These are phyloP conservation scores for Cynodonichthys magdalenae DNA, from an alignment of 2,797 vertebrate genomes.

Conservation along the genomic window DNA sequence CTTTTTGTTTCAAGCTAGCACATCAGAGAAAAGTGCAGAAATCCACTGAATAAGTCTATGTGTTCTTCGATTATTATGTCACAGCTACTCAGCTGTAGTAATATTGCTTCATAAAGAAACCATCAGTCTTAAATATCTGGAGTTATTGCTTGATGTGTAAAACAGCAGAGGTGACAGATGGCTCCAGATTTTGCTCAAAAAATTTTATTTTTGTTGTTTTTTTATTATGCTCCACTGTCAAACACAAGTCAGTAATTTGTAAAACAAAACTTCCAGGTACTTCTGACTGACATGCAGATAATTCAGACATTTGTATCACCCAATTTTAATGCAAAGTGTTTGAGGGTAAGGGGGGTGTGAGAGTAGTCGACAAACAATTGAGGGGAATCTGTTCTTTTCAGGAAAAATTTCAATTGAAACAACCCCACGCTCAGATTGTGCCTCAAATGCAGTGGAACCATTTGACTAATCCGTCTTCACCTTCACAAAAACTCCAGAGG, in stretches of 20 bases:
- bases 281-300: constrained; percentile 22
- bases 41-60: background rate
- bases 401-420: constrained; percentile 76
- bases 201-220: constrained; percentile 8
- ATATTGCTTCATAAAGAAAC: constrained; percentile 9
- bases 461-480: constrained; percentile 66
- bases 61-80: constrained; percentile 9
- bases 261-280: constrained; percentile 4
- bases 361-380: constrained; percentile 29
- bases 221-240: constrained; percentile 34
- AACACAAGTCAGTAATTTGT: constrained; percentile 13
- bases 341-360: background rate
- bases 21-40: constrained; percentile 11
- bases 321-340: constrained; percentile 6
- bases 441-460: constrained; percentile 69
- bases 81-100: constrained; percentile 11
- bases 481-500: constrained; percentile 51
- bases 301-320: constrained; percentile 38
- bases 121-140: constrained; percentile 9
- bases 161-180: constrained; percentile 23
- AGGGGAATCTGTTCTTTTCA: constrained; percentile 36
- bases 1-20: background rate
- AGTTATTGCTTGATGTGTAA: constrained; percentile 27
- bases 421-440: constrained; percentile 65
- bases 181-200: constrained; percentile 22